Evolutionary conservation across 2,888 invertebrate genomes (phyloP), one percentile per base, ranked within the genome.

Genomic region (Tiphia femorata): DNA sequence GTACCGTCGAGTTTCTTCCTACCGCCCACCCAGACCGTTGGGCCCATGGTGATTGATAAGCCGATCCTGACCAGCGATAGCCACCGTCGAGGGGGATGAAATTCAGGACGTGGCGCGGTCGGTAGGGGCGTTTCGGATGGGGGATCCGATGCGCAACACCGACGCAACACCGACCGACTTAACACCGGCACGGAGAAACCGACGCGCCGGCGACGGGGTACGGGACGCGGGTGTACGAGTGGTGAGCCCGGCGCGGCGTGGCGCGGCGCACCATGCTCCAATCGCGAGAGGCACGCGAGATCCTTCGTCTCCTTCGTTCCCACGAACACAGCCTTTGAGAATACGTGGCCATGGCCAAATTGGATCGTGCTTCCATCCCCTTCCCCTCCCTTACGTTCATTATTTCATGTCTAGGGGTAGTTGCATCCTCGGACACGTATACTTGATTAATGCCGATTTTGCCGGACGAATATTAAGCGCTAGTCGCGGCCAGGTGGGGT

Each of bases 41-140:
- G 30, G 25, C 38, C 48, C 51, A 43, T 43, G 55, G 73, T 75
- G 76, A 79, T 77, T 67, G 77, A 77, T 76, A 76, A 76, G 70
- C 58, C 61, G 78, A 76, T 76, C 58, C 58, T 62, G 69, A 55
- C 65, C 68, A 53, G 52, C 63, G 75, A 75, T 76, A 77, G 62
- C 60, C 56, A 58, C 38, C 59, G 50, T 17, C 49, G 47, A 54
- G 56, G 53, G 41, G 49, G 27, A 46, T 53, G 53, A 55, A 60
- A 65, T 55, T 58, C 58, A 44, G 54, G 51, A 51, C 29, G 27
- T 12, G 38, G 51, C 5, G 40, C n/a, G 14, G 21, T 17, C 6
- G n/a, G 35, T 29, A 30, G 44, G 12, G 29, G 19, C 20, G 17
- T 44, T 23, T 41, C 23, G 41, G 41, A 12, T 10, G 19, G 4